Conservation (phyloP, 2,113 vertebrate species). For the Dendropsophus ebraccatus region DNA sequence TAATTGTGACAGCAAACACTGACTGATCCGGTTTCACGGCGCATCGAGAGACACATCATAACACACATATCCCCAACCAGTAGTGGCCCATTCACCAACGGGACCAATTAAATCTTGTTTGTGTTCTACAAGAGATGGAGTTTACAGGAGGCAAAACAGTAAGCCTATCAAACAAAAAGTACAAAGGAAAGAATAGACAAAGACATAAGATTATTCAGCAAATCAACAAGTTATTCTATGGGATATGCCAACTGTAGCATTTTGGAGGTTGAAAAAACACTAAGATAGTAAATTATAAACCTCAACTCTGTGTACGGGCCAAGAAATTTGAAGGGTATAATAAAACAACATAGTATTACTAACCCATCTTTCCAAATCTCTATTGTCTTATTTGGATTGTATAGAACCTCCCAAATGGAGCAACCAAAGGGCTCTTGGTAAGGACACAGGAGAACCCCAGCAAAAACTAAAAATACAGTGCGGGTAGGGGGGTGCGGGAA, state of each 20-base stretch:
- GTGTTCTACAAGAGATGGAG: neutral
- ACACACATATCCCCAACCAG: constrained; percentile 2
- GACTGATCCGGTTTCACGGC: neutral
- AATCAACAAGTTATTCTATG: neutral
- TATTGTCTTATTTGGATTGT: no score
- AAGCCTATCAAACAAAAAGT: neutral
- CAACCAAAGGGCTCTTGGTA: no score
- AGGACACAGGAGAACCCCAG: no score
- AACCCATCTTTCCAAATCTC: no score
- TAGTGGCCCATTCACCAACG: neutral
- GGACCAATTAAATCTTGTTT: constrained; percentile 20
- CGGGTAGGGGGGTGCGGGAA: no score
- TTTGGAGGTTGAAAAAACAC: neutral
- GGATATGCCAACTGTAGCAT: neutral
- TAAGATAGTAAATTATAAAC: neutral
- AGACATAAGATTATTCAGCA: neutral
- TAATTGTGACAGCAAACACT: constrained; percentile 8
- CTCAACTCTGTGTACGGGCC: neutral
- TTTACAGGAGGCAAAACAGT: neutral
- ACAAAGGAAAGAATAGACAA: neutral
- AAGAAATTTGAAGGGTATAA: no score
- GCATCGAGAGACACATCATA: neutral
- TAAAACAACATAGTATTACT: no score
- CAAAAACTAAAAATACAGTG: no score
- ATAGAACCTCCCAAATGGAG: no score